A percentile compares a stretch with the other conserved stretches of the same genome.
These are phyloP conservation scores for Teinopalpus imperialis DNA, from an alignment of 2,888 invertebrate genomes.

Conservation along the genomic window DNA sequence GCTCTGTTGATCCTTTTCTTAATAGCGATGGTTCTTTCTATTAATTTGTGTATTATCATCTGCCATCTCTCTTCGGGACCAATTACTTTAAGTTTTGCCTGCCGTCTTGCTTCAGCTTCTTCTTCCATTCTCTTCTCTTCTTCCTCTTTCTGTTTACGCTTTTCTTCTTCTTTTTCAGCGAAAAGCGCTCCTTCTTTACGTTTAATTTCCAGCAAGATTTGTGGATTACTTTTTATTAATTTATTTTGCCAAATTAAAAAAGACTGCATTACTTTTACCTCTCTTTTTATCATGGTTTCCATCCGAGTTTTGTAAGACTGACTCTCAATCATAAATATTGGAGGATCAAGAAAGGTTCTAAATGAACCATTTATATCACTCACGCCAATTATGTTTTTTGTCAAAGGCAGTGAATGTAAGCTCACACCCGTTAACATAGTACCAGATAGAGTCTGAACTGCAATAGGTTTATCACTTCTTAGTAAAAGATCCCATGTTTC, in stretches of 20 bases:
- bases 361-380: constrained; percentile 86
- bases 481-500: constrained; percentile 91
- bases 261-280: constrained; percentile 73
- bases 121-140: constrained; percentile 74
- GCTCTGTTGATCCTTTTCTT: constrained; percentile 84
- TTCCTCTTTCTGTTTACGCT: constrained; percentile 56
- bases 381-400: constrained; percentile 84
- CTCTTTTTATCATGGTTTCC: constrained; percentile 72
- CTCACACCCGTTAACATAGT: constrained; percentile 84
- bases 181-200: constrained; percentile 64
- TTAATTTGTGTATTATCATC: constrained; percentile 84
- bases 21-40: constrained; percentile 83
- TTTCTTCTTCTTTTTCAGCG: constrained; percentile 69
- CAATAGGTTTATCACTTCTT: constrained; percentile 85
- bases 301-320: constrained; percentile 62
- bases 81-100: constrained; percentile 58
- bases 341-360: constrained; percentile 83
- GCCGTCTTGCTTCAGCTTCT: constrained; percentile 72
- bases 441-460: constrained; percentile 85
- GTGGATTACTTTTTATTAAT: constrained; percentile 74
- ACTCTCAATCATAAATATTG: constrained; percentile 72
- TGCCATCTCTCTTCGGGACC: constrained; percentile 82
- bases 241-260: constrained; percentile 83
- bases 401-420: constrained; percentile 79
- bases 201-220: constrained; percentile 61